These are phyloP conservation scores for Forpus xanthops DNA, from an alignment of 2,797 vertebrate genomes.

Conservation along the genomic window DNA sequence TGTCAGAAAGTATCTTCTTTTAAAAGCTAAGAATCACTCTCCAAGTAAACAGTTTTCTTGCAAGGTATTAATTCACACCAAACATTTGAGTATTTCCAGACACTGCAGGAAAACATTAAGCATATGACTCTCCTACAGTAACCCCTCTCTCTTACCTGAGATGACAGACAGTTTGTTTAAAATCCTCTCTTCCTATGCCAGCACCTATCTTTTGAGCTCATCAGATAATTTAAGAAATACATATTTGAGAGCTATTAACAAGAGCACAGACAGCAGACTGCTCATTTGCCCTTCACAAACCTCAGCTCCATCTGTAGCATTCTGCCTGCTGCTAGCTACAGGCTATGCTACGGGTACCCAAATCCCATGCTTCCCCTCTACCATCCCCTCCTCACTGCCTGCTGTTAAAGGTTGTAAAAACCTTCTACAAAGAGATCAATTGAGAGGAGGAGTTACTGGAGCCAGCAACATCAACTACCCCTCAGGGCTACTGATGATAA, in stretches of 20 bases:
- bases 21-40: neutral
- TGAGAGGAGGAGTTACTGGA: neutral
- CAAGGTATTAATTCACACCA: neutral
- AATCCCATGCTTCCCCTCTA: neutral
- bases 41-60: neutral
- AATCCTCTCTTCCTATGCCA: neutral
- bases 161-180: neutral
- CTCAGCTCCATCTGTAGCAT: rapidly evolving
- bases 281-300: neutral
- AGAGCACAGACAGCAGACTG: neutral
- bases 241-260: neutral
- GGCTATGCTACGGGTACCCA: neutral
- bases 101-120: neutral
- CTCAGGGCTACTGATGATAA: neutral
- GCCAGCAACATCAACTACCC: neutral
- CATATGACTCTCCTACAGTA: neutral
- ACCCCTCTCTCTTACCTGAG: neutral
- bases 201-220: neutral
- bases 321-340: neutral
- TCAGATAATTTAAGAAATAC: neutral
- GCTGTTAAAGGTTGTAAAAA: neutral
- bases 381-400: neutral
- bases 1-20: neutral
- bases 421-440: neutral
- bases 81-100: neutral